phyloP scores from a whole-genome alignment of 2,113 vertebrate species.

The Podarcis cretensis region DNA sequence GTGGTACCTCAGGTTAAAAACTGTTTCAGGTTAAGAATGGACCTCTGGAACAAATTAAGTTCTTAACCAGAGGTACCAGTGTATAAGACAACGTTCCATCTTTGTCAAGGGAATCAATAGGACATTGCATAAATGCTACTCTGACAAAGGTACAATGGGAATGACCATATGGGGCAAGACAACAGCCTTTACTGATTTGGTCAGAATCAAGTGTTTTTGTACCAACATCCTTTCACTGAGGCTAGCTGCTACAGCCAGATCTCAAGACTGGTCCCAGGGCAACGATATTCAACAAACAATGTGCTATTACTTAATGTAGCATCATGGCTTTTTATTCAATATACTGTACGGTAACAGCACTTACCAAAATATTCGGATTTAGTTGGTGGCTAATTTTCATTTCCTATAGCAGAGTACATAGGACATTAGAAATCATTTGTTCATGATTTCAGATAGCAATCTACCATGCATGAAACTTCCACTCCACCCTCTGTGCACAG shows the following conservation, averaged over 20 bases:
- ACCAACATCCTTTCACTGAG: background rate
- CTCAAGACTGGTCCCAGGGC: background rate
- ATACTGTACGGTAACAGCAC: background rate
- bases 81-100: background rate
- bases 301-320: background rate
- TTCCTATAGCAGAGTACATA: background rate
- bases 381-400: background rate
- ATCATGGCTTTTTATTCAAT: background rate
- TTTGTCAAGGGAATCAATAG: background rate
- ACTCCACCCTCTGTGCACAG: background rate
- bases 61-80: no score
- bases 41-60: no score
- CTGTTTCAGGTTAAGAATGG: no score
- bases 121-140: background rate
- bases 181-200: background rate
- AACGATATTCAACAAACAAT: background rate
- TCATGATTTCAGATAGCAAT: background rate
- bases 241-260: background rate
- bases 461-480: background rate
- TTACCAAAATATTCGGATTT: background rate
- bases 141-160: background rate
- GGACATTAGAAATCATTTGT: background rate
- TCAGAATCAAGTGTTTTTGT: background rate
- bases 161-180: background rate
- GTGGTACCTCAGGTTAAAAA: no score